A percentile compares a stretch with the other conserved stretches of the same genome.
These are phyloP conservation scores for Oceanites oceanicus DNA, from an alignment of 2,113 vertebrate species.

Conservation along the genomic window DNA sequence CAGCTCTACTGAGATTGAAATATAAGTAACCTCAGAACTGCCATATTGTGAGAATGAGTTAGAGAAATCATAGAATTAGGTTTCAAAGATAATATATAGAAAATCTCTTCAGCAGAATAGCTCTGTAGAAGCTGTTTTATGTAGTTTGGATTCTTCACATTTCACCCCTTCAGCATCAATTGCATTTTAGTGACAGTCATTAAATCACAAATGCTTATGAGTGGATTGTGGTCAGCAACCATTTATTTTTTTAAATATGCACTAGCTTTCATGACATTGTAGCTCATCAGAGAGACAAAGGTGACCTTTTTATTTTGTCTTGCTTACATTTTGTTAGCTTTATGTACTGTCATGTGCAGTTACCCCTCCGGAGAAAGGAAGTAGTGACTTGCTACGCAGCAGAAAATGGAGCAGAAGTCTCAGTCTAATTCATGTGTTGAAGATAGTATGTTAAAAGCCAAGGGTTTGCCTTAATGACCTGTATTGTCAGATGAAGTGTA, in stretches of 20 bases:
- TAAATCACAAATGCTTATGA: neutral
- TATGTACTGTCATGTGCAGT: neutral
- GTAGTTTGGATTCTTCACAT: neutral
- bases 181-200: neutral
- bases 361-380: neutral
- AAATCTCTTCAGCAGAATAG: neutral
- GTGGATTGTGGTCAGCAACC: constrained; percentile 3
- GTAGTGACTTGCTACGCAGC: neutral
- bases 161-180: neutral
- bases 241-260: neutral
- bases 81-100: neutral
- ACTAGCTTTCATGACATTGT: neutral
- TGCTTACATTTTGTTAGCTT: neutral
- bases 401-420: neutral
- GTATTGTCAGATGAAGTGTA: neutral
- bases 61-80: neutral
- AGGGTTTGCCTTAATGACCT: neutral
- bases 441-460: neutral
- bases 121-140: neutral
- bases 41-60: neutral
- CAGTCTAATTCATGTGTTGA: neutral
- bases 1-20: neutral
- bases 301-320: constrained; percentile 1
- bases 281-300: neutral
- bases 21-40: neutral